Base-by-base conservation (phyloP, 2,797 vertebrate species). In the Erpetoichthys calabaricus region DNA sequence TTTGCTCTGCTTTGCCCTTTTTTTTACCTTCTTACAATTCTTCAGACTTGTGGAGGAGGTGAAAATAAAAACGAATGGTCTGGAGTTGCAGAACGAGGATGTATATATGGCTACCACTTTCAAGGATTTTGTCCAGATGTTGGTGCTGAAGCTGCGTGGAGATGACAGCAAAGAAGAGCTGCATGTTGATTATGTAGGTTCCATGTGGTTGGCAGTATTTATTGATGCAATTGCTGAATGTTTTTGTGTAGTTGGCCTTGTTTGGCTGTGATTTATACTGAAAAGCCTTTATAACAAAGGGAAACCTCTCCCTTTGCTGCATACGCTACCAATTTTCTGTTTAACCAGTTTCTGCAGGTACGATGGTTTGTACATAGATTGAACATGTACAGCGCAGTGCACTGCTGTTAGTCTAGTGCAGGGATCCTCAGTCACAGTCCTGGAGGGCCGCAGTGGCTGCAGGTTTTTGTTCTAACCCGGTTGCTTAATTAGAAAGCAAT, bases 101-200 rank as follows among this genome's bases (percentile, higher is more conserved):
- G 78, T 93, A 42, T 93, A 93, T 74, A 90, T 92, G 89, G 89
- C 89, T 44, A 84, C 89, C 57, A 85, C 77, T 8, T 93, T 92
- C 65, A 75, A 80, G 60, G 89, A 89, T 47, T 92, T 93, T 73
- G 79, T 91, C 64, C 89, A 92, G 70, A 84, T 84, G 75, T 76
- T 91, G 3, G 87, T 91, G 62, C 78, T 85, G 59, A 90, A 84
- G 70, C 76, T 91, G 10, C 65, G 89, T 56, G 90, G 89, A 2
- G 87, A 89, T 45, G 82, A 85, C 0, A 67, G 63, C 0, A 80
- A 84, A 45, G 70, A 77, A 49, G 77, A 89, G 57, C 71, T 86
- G 9, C 47, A 67, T 1, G 78, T 92, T 1, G 80, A 91, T 69
- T 88, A 89, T 4, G 89, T 91, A 57, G 68, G 86, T 66, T 5